Evolutionary conservation across 2,888 invertebrate genomes (phyloP).

Genomic region (Blera fallax): DNA sequence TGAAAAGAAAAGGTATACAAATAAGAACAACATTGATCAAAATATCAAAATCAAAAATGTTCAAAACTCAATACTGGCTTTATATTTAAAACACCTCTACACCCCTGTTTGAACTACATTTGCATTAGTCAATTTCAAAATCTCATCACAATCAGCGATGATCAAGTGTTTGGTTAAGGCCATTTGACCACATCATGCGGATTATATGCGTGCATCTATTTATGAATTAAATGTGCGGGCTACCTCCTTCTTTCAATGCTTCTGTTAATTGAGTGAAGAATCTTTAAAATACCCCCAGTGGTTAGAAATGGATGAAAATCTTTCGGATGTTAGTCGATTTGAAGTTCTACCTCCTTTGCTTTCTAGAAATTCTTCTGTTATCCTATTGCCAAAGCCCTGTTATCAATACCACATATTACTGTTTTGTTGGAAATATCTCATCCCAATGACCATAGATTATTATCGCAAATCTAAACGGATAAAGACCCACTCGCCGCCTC

Average conservation of each 20-base stretch:
- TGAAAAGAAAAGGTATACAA: no score
- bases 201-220: neutral
- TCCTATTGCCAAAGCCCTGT: neutral
- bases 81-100: neutral
- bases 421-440: neutral
- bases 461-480: neutral
- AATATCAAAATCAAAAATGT: no score
- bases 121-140: neutral
- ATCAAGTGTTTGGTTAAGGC: neutral
- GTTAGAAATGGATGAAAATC: no score
- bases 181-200: neutral
- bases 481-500: neutral
- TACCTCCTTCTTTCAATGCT: no score
- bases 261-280: no score
- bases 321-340: no score
- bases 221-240: no score
- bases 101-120: neutral
- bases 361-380: neutral
- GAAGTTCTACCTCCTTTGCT: neutral
- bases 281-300: no score
- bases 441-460: neutral
- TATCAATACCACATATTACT: neutral
- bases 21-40: no score
- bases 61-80: neutral
- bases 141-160: neutral